Evolutionary conservation across 2,113 vertebrate species (phyloP).

Genomic region (Rallus limicola): DNA sequence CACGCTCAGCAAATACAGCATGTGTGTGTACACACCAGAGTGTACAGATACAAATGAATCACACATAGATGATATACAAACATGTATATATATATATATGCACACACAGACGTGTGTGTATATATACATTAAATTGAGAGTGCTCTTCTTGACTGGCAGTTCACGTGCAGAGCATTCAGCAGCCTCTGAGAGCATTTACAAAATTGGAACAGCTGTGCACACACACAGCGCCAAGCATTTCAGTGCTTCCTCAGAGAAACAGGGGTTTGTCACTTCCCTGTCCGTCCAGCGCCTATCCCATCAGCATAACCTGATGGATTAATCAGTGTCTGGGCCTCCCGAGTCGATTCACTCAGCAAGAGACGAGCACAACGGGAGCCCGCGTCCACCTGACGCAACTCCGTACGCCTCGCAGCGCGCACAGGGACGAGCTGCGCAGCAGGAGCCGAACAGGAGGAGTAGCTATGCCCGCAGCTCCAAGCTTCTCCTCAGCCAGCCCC

Average conservation of each 20-base stretch:
- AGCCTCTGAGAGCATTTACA: neutral
- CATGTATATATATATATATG: too few relatives aligned
- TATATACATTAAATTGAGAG: neutral
- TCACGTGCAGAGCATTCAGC: neutral
- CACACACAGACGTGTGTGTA: neutral
- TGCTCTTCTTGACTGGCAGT: neutral
- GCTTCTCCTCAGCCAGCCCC: neutral
- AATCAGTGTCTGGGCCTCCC: neutral
- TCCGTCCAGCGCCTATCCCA: neutral
- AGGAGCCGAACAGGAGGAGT: neutral
- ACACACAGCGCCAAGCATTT: neutral
- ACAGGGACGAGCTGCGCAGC: neutral
- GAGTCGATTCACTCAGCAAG: neutral
- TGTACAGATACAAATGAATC: neutral
- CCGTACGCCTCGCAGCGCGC: neutral
- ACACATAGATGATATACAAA: neutral
- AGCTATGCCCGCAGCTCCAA: neutral
- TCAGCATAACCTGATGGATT: neutral
- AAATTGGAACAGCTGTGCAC: too few relatives aligned
- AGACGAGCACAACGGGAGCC: neutral
- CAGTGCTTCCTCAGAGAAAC: neutral
- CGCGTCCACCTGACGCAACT: neutral
- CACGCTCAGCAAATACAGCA: neutral
- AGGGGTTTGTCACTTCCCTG: neutral
- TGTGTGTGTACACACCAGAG: accelerated